phyloP scores from a whole-genome alignment of 2,113 vertebrate genomes.

The Leucosticte australis region DNA sequence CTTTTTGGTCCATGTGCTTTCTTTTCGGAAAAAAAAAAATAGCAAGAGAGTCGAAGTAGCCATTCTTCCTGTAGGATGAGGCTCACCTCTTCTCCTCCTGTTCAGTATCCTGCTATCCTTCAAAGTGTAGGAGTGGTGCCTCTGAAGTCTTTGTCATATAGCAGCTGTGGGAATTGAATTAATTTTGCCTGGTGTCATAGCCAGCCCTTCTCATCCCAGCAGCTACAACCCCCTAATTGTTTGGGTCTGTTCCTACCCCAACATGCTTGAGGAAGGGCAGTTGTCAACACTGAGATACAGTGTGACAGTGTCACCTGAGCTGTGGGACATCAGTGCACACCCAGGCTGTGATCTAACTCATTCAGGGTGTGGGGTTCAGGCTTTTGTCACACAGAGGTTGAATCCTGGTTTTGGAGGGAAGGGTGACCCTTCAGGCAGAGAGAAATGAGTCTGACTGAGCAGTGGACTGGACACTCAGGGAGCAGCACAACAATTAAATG shows the following conservation, averaged over 20 bases:
- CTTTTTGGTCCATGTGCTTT: background rate
- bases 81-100: conserved; percentile 38
- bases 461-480: background rate
- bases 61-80: background rate
- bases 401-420: background rate
- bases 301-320: background rate
- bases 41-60: background rate
- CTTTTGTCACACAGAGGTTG: background rate
- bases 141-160: conserved; percentile 51
- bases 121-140: conserved; percentile 30
- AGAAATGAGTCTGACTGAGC: background rate
- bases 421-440: background rate
- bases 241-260: background rate
- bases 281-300: accelerated
- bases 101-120: conserved; percentile 29
- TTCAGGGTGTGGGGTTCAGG: background rate
- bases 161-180: conserved; percentile 10
- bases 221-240: conserved; percentile 27
- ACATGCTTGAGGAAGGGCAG: background rate
- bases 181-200: background rate
- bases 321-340: accelerated
- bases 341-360: background rate
- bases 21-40: background rate
- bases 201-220: background rate
- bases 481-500: background rate